A percentile compares a stretch with the other conserved stretches of the same genome.
Evolutionary conservation across 2,888 invertebrate species (phyloP).

Genomic region (Zygaena filipendulae): DNA sequence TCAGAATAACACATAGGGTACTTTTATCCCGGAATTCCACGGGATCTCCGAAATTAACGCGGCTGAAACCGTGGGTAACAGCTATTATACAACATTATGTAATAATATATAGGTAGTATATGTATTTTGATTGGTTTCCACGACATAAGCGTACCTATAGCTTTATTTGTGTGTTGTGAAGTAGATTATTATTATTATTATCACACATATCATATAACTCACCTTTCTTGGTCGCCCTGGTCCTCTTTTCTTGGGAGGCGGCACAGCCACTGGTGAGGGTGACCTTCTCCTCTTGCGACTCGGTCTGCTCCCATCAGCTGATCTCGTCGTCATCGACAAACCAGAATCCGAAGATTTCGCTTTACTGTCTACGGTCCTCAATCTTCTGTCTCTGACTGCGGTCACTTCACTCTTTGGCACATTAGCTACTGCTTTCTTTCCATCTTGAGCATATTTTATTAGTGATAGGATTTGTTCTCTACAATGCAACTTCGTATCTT

Average conservation of each 20-base stretch:
- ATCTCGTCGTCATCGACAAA: slow-evolving; percentile 51
- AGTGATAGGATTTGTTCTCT: slow-evolving; percentile 54
- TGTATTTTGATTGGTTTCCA: too few species aligned
- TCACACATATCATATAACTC: too few species aligned
- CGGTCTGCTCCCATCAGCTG: slow-evolving; percentile 52
- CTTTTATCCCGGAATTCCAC: too few species aligned
- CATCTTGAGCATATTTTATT: slow-evolving; percentile 46
- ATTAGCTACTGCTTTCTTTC: slow-evolving; percentile 46
- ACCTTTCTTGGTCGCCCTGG: slow-evolving; percentile 60
- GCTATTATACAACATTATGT: too few species aligned
- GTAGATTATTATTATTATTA: too few species aligned
- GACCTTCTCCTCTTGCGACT: slow-evolving; percentile 50
- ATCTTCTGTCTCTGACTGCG: slow-evolving; percentile 40
- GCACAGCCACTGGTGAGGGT: slow-evolving; percentile 39
- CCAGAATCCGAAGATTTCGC: slow-evolving; percentile 26
- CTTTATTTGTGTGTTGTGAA: too few species aligned
- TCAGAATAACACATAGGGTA: too few species aligned
- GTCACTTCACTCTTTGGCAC: slow-evolving; percentile 36
- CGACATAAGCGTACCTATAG: too few species aligned
- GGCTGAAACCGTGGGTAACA: too few species aligned
- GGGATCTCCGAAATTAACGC: too few species aligned
- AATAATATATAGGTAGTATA: too few species aligned
- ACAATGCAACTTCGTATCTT: slow-evolving; percentile 48
- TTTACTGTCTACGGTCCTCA: slow-evolving; percentile 32
- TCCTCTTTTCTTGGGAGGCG: slow-evolving; percentile 42